A percentile compares a stretch with the other conserved stretches of the same genome.
These are phyloP conservation scores for Pan paniscus DNA, from an alignment of 2,113 vertebrate species.

Conservation along the genomic window DNA sequence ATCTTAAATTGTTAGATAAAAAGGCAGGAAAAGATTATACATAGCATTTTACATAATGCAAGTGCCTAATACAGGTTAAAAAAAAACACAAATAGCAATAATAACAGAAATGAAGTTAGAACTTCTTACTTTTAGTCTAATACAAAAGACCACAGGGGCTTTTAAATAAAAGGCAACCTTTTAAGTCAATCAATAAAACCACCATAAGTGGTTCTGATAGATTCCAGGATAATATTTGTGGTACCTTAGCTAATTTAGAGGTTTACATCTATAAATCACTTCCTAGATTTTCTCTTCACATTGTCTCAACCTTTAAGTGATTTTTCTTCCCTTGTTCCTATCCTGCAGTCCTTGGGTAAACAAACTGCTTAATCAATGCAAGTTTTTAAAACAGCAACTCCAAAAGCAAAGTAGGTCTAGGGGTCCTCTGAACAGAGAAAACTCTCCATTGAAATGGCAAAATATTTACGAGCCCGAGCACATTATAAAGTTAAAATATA, in stretches of 20 bases:
- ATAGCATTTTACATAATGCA: background rate
- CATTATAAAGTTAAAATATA: background rate
- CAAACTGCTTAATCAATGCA: background rate
- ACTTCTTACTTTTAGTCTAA: slow-evolving; percentile 22
- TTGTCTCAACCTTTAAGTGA: background rate
- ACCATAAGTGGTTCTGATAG: slow-evolving; percentile 16
- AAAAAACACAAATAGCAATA: background rate
- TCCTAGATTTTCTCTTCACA: slow-evolving; percentile 25
- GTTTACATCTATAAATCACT: slow-evolving; percentile 39
- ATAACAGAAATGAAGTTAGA: slow-evolving; percentile 30
- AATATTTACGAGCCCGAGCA: background rate
- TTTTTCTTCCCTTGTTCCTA: background rate
- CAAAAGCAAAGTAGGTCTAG: background rate
- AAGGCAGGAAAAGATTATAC: background rate
- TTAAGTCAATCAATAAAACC: slow-evolving; percentile 73
- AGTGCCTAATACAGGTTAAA: background rate
- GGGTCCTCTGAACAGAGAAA: background rate
- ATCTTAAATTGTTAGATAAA: background rate
- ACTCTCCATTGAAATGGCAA: background rate
- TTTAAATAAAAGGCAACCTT: slow-evolving; percentile 71
- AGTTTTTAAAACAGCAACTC: slow-evolving; percentile 31
- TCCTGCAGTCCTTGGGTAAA: background rate
- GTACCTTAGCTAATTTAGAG: slow-evolving; percentile 7
- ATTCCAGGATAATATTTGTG: background rate
- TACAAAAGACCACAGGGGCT: slow-evolving; percentile 57